Base-by-base conservation (phyloP, 2,113 vertebrate genomes). In the Catharus minimus region DNA sequence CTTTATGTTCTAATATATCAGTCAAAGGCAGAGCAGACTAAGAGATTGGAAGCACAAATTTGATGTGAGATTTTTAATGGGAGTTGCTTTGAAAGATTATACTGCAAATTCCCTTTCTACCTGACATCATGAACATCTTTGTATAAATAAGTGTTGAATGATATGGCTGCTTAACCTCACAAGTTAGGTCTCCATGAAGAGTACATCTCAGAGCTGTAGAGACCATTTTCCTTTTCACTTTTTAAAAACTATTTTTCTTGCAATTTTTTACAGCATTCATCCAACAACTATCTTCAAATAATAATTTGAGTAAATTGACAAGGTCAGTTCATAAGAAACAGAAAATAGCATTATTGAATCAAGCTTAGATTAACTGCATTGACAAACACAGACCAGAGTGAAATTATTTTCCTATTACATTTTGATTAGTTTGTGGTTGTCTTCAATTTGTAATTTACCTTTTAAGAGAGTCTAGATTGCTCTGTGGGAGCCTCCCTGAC, bases 391-490 rank as follows among this genome's bases (percentile, higher is more conserved):
- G 46, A 71, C 22, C 73, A 90, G 69, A 86, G 56, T 80, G 38
- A 88, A 93, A 93, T 93, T 67, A 86, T 96, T 93, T 90, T 86
- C 80, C 73, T 88, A 78, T 91, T 91, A 79, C 5, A 75, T 88
- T 95, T 90, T 94, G 38, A 90, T 94, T 94, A 60, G 41, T 75
- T 88, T 94, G 92, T 86, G 76, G 61, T 75, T 88, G 60, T 77
- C 88, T 95, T 79, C 80, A 77, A 32, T 64, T 91, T 68, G 47
- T 72, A 95, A 84, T 94, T 86, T 86, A 72, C 33, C 46, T 90
- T 94, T 74, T 90, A 92, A 90, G 55, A 81, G 82, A 90, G 80
- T 86, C 73, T 95, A 65, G 27, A 38, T 83, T 90, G 80, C 26
- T 83, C 69, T 74, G 38, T 74, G 57, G 49, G 46, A 90, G 49